These are phyloP conservation scores for Lagenorhynchus albirostris DNA, from an alignment of 2,113 vertebrate genomes.

Conservation along the genomic window DNA sequence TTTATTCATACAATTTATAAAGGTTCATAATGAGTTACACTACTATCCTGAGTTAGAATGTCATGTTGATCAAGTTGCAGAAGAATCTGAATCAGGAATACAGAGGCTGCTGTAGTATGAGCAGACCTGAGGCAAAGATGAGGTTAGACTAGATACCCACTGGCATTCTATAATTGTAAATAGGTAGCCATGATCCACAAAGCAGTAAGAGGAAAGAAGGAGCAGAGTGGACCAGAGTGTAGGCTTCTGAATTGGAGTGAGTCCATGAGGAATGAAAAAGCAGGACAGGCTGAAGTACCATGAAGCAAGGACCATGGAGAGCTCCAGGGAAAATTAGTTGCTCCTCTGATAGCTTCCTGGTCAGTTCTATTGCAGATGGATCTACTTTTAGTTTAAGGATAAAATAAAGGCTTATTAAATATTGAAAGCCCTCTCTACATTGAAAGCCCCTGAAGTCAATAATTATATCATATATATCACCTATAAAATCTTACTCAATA, in stretches of 20 bases:
- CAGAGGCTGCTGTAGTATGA: not conserved
- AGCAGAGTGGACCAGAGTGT: not conserved
- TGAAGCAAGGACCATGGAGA: conserved; percentile 53
- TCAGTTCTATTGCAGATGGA: not conserved
- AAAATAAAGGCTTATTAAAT: not conserved
- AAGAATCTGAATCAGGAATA: not conserved
- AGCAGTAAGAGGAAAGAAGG: not conserved
- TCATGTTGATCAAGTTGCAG: not conserved
- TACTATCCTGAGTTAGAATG: not conserved
- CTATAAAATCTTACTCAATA: not conserved
- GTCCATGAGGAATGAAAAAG: not conserved
- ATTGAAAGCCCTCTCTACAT: not conserved
- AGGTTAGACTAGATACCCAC: not conserved
- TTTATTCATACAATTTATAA: not conserved
- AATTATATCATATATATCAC: not conserved
- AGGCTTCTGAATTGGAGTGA: not conserved
- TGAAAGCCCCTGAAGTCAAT: not conserved
- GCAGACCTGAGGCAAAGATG: not conserved
- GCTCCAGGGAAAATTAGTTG: not conserved
- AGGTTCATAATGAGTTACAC: not conserved
- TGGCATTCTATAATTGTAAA: not conserved
- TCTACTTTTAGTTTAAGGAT: not conserved
- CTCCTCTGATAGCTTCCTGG: not conserved
- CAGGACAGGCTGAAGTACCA: not conserved
- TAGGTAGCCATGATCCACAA: not conserved